Conservation (phyloP, 2,113 vertebrate genomes). For the Suricata suricatta region DNA sequence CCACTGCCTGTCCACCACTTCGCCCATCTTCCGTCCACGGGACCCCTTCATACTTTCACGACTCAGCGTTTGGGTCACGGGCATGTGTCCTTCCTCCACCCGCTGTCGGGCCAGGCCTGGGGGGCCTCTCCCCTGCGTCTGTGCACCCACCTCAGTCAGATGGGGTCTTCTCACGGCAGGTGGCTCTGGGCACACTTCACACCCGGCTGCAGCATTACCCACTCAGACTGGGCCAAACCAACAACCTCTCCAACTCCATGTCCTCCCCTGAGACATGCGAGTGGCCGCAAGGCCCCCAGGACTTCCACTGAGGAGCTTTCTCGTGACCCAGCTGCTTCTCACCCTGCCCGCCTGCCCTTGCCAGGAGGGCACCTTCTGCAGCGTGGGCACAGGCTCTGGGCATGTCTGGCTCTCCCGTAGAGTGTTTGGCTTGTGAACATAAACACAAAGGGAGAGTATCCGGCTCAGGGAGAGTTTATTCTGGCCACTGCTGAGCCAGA, state of each 20-base stretch:
- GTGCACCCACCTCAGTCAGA: background rate
- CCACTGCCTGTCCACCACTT: background rate
- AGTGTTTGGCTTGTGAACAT: fast-evolving
- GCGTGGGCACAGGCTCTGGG: fast-evolving
- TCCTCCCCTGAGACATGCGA: background rate
- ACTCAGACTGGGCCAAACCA: background rate
- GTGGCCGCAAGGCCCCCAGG: background rate
- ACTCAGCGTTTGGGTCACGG: background rate
- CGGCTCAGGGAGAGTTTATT: fast-evolving
- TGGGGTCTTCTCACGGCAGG: background rate
- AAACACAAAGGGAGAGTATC: fast-evolving
- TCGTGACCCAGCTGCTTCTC: background rate
- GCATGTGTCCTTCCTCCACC: background rate
- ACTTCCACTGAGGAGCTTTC: background rate
- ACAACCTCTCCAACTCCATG: background rate
- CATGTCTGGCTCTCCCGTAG: fast-evolving
- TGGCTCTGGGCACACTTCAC: background rate
- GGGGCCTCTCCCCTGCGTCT: background rate
- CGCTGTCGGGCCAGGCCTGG: no score
- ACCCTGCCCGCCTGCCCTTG: fast-evolving
- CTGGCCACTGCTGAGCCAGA: no score
- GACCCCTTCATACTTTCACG: background rate
- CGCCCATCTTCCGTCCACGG: background rate
- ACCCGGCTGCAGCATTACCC: background rate
- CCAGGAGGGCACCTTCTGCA: background rate